Evolutionary conservation across 2,113 vertebrate genomes (phyloP), one percentile per base, ranked within the genome.

Genomic region (Illadopsis cleaveri): DNA sequence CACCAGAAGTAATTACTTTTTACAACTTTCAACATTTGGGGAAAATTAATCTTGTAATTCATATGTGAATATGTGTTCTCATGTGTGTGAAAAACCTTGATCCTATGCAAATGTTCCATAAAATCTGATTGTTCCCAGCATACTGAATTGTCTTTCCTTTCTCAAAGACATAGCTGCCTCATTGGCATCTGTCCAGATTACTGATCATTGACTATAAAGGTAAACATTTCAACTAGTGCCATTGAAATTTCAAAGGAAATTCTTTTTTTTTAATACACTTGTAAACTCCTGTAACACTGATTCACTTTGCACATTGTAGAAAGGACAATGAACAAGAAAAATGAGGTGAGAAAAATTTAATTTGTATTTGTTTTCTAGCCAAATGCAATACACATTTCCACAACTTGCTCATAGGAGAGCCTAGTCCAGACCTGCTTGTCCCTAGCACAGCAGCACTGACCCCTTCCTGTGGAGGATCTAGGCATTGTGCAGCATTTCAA

Each of bases 401-500:
- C 27, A 76, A 1, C 27, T 58, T 73, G 17, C 5, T 23, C 0
- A 0, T 10, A 15, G 47, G 33, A 73, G 20, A 44, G 12, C 16
- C 17, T 7, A 25, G 18, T 10, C 20, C 40, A 48, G 35, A 53
- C 6, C 18, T 7, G 5, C 19, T 56, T 10, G 20, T 45, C 17
- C 1, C 15, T 21, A 44, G 30, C 5, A 1, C 38, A 47, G 62
- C 12, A 8, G 22, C 25, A 2, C 19, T 22, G 38, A 27, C 15
- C 23, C n/a, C 7, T 19, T 9, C 11, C 14, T 5, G 4, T 3
- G 5, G 6, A 17, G 11, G 2, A 0, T 6, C 38, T 31, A 8
- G 3, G 42, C 3, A 13, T 57, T 40, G 20, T 51, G 77, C 47
- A 60, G 81, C 89, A 69, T 23, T 91, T 95, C 42, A 54, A 53